A percentile compares a stretch with the other conserved stretches of the same genome.
Conservation (phyloP, 2,113 vertebrate genomes). For the Halcyon senegalensis region DNA sequence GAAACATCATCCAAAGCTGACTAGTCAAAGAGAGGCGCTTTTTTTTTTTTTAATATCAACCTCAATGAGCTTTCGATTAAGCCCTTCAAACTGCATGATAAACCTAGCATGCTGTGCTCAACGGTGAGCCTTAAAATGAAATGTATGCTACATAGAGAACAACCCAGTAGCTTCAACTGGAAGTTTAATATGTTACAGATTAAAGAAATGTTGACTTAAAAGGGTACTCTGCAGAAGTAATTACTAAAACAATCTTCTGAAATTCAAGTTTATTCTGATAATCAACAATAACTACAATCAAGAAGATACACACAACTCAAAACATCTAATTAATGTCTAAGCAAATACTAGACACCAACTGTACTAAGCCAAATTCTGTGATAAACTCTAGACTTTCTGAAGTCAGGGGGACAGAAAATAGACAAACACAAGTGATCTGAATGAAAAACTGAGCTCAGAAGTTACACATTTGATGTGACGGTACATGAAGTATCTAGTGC, state of each 20-base stretch:
- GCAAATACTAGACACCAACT: background rate
- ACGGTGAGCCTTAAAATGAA: background rate
- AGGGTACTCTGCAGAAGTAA: background rate
- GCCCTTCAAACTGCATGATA: background rate
- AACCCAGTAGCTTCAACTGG: background rate
- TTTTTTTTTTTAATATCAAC: background rate
- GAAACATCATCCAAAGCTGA: background rate
- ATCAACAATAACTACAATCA: background rate
- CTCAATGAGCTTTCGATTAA: background rate
- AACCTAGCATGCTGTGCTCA: background rate
- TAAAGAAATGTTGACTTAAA: background rate
- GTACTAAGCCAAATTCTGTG: background rate
- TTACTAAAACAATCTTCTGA: background rate
- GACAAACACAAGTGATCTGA: background rate
- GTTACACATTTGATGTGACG: slow-evolving; percentile 21
- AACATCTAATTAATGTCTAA: slow-evolving; percentile 9
- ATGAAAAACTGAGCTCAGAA: slow-evolving; percentile 6
- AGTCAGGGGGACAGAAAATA: background rate
- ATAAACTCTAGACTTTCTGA: slow-evolving; percentile 1
- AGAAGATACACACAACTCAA: background rate
- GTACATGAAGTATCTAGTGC: slow-evolving; percentile 28
- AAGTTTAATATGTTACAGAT: background rate
- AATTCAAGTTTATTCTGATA: background rate
- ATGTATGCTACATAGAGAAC: background rate
- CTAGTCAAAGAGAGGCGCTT: background rate